Evolutionary conservation across 2,797 vertebrate genomes (phyloP).

Genomic region (Triplophysa bombifrons): DNA sequence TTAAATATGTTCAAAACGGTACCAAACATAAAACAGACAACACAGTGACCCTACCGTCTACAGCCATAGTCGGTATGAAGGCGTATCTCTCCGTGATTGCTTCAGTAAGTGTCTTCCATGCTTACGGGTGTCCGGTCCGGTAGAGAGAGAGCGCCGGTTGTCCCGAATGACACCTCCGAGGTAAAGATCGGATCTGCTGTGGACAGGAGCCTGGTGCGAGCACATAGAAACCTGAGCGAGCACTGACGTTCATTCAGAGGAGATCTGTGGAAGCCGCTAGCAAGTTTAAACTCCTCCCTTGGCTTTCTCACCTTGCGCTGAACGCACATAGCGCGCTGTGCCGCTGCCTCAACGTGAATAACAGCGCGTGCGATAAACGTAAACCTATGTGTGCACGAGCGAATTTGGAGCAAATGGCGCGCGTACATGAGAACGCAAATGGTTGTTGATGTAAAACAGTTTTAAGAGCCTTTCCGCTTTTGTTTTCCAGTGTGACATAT

Average conservation of each 20-base stretch:
- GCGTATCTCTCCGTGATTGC: slow-evolving; percentile 76
- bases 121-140: slow-evolving; percentile 55
- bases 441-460: background rate
- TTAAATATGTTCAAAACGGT: background rate
- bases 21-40: background rate
- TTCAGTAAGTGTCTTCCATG: slow-evolving; percentile 75
- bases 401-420: background rate
- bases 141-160: slow-evolving; percentile 39
- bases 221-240: slow-evolving; percentile 4
- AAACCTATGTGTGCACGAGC: background rate
- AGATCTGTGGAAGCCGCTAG: slow-evolving; percentile 8
- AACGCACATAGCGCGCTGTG: background rate
- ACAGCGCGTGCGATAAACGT: slow-evolving; percentile 4
- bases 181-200: background rate
- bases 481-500: too few relatives aligned
- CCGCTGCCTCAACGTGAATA: background rate
- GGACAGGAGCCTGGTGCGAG: background rate
- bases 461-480: too few relatives aligned
- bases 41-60: slow-evolving; percentile 76
- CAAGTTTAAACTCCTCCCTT: slow-evolving; percentile 65
- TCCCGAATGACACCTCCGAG: slow-evolving; percentile 29
- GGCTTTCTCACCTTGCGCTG: slow-evolving; percentile 64
- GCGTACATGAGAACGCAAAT: background rate
- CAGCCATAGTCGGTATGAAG: slow-evolving; percentile 79
- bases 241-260: slow-evolving; percentile 10